Conservation (phyloP, 2,113 vertebrate species). For the Echinops telfairi region DNA sequence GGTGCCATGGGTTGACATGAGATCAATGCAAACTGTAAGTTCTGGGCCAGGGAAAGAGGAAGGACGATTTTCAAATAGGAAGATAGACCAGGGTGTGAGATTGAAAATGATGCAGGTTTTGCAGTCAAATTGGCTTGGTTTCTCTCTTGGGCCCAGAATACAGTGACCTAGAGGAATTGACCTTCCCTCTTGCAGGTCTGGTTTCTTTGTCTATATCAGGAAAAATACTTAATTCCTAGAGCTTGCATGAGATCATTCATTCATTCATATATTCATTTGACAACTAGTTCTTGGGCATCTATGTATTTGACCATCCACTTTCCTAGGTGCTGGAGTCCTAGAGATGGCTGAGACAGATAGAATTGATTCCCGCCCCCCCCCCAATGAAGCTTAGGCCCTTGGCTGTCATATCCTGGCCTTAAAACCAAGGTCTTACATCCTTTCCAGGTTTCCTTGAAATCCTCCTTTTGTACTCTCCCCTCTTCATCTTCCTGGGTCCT, state of each 20-base stretch:
- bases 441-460: neutral
- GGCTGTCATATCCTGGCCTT: neutral
- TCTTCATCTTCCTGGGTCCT: neutral
- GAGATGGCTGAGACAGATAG: too few relatives aligned
- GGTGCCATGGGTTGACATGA: neutral
- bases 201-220: neutral
- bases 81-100: neutral
- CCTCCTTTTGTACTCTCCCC: neutral
- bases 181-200: neutral
- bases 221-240: neutral
- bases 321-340: neutral
- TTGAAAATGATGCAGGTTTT: neutral
- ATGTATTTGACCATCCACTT: neutral
- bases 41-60: neutral
- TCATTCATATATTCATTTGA: neutral
- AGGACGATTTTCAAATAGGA: constrained; percentile 42
- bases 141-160: neutral
- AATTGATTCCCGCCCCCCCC: neutral
- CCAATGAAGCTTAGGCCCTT: neutral
- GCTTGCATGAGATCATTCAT: neutral
- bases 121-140: neutral
- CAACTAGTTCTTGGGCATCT: neutral
- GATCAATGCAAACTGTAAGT: neutral
- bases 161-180: constrained; percentile 19
- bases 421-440: neutral